A percentile compares a stretch with the other conserved stretches of the same genome.
phyloP scores from a whole-genome alignment of 2,888 invertebrate species.

The Phyto melanocephala region DNA sequence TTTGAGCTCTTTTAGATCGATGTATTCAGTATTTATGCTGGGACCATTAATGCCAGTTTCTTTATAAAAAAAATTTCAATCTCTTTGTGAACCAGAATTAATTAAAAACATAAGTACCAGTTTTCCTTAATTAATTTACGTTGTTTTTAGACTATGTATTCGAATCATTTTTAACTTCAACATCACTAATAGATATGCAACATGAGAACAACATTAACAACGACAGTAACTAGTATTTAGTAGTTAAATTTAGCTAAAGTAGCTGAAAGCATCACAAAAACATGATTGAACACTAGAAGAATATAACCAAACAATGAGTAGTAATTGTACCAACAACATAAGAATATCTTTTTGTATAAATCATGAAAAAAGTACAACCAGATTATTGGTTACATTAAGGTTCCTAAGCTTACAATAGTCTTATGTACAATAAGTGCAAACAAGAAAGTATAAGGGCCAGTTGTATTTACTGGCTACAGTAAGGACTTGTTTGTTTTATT shows the following conservation, averaged over 20 bases:
- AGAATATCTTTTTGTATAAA: neutral
- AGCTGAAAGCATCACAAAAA: conserved; percentile 3
- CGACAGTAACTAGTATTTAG: neutral
- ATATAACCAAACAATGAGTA: neutral
- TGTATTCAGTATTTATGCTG: no score
- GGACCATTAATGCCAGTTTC: no score
- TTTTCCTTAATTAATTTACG: no score
- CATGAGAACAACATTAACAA: neutral
- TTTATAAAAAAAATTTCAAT: no score
- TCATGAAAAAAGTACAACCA: neutral
- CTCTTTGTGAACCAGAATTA: no score
- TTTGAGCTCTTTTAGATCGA: no score
- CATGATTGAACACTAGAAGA: neutral
- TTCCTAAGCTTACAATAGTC: neutral
- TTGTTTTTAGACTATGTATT: no score
- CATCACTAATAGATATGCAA: no score
- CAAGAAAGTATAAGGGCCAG: neutral
- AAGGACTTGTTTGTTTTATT: neutral
- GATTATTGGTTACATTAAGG: neutral
- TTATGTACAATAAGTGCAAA: neutral
- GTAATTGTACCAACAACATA: neutral
- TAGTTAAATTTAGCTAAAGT: neutral
- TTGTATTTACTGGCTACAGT: neutral
- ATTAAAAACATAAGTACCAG: no score
- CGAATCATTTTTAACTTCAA: no score